These are phyloP conservation scores for Chloroceryle aenea DNA, from an alignment of 2,113 vertebrate species.

Conservation along the genomic window DNA sequence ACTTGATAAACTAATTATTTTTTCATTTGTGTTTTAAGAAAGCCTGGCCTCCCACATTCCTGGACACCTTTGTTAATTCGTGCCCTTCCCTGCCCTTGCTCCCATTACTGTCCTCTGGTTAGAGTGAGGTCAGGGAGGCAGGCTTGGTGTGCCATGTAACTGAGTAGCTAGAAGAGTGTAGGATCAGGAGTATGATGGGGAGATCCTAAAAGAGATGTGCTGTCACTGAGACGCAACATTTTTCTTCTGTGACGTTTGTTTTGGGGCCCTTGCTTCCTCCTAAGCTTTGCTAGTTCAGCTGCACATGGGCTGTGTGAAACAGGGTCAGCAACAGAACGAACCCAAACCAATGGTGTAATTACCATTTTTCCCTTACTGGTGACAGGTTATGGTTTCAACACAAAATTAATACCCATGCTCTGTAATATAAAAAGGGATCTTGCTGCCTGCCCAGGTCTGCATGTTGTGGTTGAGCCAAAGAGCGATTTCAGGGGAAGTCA, in stretches of 20 bases:
- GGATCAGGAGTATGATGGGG: not conserved
- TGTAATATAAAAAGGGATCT: not conserved
- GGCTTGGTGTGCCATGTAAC: not conserved
- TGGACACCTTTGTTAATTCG: not conserved
- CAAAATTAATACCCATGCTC: not conserved
- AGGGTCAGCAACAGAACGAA: not conserved
- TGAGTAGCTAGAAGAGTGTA: not conserved
- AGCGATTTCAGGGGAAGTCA: not conserved
- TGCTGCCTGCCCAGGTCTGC: not conserved
- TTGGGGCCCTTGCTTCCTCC: not conserved
- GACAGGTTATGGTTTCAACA: constrained; percentile 28
- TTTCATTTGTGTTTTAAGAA: constrained; percentile 17
- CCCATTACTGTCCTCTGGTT: not conserved
- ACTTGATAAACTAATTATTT: constrained; percentile 19
- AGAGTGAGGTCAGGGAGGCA: not conserved
- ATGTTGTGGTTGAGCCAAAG: not conserved
- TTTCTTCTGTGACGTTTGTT: not conserved
- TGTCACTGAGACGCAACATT: not conserved
- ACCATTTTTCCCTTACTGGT: not conserved
- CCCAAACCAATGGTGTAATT: not conserved
- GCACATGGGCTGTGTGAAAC: not conserved
- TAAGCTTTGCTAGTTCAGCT: constrained; percentile 6
- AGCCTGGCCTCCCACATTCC: not conserved
- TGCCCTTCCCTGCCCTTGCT: constrained; percentile 15
- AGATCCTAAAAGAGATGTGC: not conserved